These are phyloP conservation scores for Bubalus kerabau DNA, from an alignment of 2,113 vertebrate species.

Conservation along the genomic window DNA sequence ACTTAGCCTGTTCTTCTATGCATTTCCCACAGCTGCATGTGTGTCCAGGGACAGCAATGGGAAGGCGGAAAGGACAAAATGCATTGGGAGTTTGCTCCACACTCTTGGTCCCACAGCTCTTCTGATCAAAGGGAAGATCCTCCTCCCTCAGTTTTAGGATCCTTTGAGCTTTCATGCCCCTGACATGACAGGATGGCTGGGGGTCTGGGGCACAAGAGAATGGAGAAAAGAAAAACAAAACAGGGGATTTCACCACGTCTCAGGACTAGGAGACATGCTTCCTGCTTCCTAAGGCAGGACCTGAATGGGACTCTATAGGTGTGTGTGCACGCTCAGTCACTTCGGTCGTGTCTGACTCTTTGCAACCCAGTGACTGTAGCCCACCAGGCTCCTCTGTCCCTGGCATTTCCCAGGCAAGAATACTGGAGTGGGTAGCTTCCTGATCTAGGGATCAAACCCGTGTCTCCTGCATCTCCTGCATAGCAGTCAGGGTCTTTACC, in stretches of 20 bases:
- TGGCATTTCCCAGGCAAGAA: background rate
- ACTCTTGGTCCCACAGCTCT: background rate
- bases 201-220: background rate
- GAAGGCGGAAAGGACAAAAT: background rate
- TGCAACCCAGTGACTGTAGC: background rate
- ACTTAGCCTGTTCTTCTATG: background rate
- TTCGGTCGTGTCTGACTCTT: background rate
- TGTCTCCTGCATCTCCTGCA: background rate
- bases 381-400: background rate
- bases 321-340: background rate
- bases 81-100: background rate
- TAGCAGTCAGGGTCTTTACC: background rate
- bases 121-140: background rate
- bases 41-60: background rate
- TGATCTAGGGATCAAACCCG: background rate
- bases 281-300: background rate
- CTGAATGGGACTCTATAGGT: background rate
- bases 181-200: background rate
- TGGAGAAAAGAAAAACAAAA: background rate
- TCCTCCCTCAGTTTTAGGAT: background rate
- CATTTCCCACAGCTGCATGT: background rate
- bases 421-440: background rate
- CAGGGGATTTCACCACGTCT: background rate
- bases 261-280: background rate
- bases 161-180: background rate